A percentile compares a stretch with the other conserved stretches of the same genome.
These are phyloP conservation scores for Odontocerum albicorne DNA, from an alignment of 2,888 invertebrate species.

Conservation along the genomic window DNA sequence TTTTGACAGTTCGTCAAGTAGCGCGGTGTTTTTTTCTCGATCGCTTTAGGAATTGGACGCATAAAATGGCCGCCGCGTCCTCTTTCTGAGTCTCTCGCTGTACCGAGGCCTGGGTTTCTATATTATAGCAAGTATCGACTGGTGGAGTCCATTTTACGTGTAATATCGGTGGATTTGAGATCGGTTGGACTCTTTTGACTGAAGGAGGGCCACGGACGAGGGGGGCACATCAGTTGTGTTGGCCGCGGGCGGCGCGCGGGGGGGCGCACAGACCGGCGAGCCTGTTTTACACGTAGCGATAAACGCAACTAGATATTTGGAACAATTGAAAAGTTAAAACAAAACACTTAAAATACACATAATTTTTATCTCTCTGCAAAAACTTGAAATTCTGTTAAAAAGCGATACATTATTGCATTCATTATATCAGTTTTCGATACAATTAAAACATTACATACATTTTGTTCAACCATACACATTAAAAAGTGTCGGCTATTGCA, in stretches of 20 bases:
- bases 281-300: constrained; percentile 19
- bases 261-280: constrained; percentile 21
- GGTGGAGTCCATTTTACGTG: constrained; percentile 31
- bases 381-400: no score
- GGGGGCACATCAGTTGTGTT: constrained; percentile 30
- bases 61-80: constrained; percentile 29
- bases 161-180: constrained; percentile 33
- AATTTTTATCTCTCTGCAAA: no score
- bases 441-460: no score
- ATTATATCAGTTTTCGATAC: no score
- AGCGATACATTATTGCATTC: no score
- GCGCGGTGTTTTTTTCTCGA: constrained; percentile 15
- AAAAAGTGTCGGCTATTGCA: no score
- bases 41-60: constrained; percentile 24
- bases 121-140: constrained; percentile 29
- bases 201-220: constrained; percentile 20
- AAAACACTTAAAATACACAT: no score
- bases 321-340: no score
- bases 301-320: no score
- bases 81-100: background rate
- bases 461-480: no score
- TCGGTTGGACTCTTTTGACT: constrained; percentile 28
- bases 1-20: constrained; percentile 8
- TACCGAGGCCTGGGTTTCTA: no score
- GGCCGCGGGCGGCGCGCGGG: constrained; percentile 31